These are phyloP conservation scores for Eurytoma adleriae DNA, from an alignment of 2,888 invertebrate species.

Conservation along the genomic window DNA sequence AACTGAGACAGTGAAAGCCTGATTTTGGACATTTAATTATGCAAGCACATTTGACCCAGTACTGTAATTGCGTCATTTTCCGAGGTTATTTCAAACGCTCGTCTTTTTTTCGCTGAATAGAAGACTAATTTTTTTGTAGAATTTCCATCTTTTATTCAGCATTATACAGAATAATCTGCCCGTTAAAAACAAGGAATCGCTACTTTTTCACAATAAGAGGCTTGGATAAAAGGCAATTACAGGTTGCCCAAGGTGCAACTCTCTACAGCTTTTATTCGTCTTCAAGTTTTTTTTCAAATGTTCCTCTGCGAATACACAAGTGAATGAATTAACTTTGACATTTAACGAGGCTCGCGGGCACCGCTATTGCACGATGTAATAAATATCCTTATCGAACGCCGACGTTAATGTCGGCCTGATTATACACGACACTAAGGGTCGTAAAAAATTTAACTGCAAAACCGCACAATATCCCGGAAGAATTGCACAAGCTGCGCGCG, in stretches of 20 bases:
- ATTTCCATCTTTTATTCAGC: too few species aligned
- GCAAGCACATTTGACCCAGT: slow-evolving; percentile 19
- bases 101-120: too few species aligned
- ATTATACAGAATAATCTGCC: too few species aligned
- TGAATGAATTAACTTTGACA: background rate
- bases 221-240: too few species aligned
- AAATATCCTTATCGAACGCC: slow-evolving; percentile 50
- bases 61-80: slow-evolving; percentile 10
- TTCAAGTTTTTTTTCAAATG: background rate
- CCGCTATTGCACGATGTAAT: slow-evolving; percentile 1
- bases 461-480: slow-evolving; percentile 33
- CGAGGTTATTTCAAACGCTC: background rate
- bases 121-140: too few species aligned
- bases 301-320: background rate
- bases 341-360: background rate
- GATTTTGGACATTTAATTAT: slow-evolving; percentile 23
- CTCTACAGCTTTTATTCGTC: too few species aligned
- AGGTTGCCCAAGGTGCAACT: too few species aligned
- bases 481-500: slow-evolving; percentile 19
- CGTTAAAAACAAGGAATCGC: too few species aligned
- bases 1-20: background rate
- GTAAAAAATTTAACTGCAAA: slow-evolving; percentile 41
- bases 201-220: too few species aligned
- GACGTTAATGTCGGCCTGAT: slow-evolving; percentile 17
- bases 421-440: slow-evolving; percentile 25